phyloP scores from a whole-genome alignment of 92 coral and sea anemone genomes.

The Palythoa grandis region DNA sequence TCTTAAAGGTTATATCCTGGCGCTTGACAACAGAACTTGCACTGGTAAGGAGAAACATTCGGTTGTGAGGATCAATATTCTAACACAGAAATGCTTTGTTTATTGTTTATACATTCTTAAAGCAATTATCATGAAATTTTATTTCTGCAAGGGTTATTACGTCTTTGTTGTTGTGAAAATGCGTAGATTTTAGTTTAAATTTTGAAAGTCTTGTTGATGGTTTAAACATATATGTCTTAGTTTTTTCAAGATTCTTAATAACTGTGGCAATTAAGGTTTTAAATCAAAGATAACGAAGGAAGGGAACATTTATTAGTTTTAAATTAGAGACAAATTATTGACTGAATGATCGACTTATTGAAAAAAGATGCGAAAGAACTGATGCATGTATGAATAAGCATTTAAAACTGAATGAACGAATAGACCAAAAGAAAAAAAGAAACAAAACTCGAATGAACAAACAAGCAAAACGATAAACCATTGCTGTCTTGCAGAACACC shows the following conservation, averaged over 20 bases:
- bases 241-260: too few relatives aligned
- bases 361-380: neutral
- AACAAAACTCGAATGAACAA: neutral
- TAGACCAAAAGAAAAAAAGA: neutral
- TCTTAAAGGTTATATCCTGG: constrained; percentile 65
- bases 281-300: neutral
- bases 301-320: neutral
- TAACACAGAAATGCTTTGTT: neutral
- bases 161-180: too few relatives aligned
- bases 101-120: neutral
- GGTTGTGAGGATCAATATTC: too few relatives aligned
- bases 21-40: constrained; percentile 83
- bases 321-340: neutral
- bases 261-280: neutral
- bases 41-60: constrained; percentile 58
- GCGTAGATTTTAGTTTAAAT: too few relatives aligned
- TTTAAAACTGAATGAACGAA: neutral
- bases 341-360: neutral
- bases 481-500: constrained; percentile 49
- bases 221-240: too few relatives aligned
- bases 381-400: neutral
- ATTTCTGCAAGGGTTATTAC: too few relatives aligned
- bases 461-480: neutral
- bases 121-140: neutral
- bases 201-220: too few relatives aligned